phyloP scores from a whole-genome alignment of 2,113 vertebrate genomes.

The Morphnarchus princeps region DNA sequence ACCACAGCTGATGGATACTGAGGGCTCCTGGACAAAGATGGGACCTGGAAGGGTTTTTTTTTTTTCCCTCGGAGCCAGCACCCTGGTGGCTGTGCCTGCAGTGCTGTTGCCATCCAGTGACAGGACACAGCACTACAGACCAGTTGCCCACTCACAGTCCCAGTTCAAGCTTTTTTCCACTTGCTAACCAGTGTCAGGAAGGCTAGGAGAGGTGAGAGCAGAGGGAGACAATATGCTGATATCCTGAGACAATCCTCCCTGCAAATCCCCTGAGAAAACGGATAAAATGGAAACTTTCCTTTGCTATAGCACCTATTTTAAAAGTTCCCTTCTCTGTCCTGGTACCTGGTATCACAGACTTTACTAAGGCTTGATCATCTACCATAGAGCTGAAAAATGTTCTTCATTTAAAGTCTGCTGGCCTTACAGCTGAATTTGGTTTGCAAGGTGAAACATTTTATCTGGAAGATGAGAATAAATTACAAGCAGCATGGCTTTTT shows the following conservation, averaged over 20 bases:
- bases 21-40: not conserved
- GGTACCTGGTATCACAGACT: not conserved
- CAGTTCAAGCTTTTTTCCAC: not conserved
- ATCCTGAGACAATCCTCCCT: not conserved
- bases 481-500: not conserved
- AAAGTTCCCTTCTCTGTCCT: not conserved
- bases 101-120: not conserved
- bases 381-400: not conserved
- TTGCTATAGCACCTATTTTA: not conserved
- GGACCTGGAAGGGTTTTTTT: not conserved
- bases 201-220: not conserved
- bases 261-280: slow-evolving; percentile 36
- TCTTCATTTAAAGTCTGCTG: not conserved
- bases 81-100: not conserved
- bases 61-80: not conserved
- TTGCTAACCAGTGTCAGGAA: not conserved
- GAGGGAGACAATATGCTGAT: not conserved
- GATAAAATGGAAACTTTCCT: not conserved
- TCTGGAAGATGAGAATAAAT: not conserved
- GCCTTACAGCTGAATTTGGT: not conserved
- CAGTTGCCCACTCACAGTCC: not conserved
- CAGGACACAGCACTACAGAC: not conserved
- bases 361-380: not conserved
- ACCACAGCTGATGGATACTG: not conserved
- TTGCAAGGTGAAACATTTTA: not conserved